phyloP scores from a whole-genome alignment of 2,888 invertebrate species.

The Escarpia spicata region DNA sequence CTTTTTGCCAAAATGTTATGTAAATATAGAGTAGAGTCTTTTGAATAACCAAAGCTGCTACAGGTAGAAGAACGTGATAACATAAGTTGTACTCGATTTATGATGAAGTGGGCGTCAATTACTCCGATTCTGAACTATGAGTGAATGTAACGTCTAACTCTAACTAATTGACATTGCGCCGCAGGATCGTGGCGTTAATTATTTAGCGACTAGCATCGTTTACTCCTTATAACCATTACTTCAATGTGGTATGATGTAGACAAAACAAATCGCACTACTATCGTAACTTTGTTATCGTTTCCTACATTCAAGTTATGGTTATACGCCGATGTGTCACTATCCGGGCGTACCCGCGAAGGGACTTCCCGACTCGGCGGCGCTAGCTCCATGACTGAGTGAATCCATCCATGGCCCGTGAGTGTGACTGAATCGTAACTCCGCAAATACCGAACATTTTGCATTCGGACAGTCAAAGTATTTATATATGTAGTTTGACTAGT shows the following conservation, averaged over 20 bases:
- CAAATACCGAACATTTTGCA: not conserved
- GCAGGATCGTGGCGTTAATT: not conserved
- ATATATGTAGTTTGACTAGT: not conserved
- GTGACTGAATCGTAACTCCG: not conserved
- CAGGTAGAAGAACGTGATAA: not conserved
- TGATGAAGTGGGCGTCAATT: not conserved
- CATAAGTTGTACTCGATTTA: too few species aligned
- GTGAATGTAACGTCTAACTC: too few species aligned
- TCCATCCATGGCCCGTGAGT: not conserved
- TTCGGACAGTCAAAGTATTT: not conserved
- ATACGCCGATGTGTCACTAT: not conserved
- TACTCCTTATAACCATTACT: not conserved
- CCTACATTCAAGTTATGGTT: not conserved
- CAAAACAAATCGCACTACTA: not conserved
- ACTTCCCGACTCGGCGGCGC: not conserved
- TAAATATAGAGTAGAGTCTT: too few species aligned
- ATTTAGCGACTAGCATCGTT: not conserved
- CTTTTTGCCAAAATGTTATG: too few species aligned
- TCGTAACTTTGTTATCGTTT: not conserved
- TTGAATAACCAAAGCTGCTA: not conserved
- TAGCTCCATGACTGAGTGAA: not conserved
- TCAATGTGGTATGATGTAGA: not conserved
- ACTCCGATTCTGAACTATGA: not conserved
- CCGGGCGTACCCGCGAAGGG: not conserved
- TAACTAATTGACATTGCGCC: not conserved